Conservation (phyloP, 2,888 invertebrate species). For the Eupithecia tripunctaria region DNA sequence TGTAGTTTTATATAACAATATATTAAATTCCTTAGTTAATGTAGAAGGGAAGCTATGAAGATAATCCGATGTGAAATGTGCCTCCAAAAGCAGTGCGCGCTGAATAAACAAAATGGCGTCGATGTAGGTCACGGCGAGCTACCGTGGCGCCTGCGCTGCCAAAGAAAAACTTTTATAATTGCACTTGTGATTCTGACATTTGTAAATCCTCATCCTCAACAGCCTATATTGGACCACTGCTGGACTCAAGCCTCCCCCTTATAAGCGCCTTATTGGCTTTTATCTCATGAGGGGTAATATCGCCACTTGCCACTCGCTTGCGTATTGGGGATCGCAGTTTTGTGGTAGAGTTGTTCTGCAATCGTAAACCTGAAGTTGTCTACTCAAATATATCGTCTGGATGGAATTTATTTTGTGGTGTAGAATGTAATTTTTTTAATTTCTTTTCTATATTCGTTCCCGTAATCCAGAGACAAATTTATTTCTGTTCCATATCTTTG, state of each 20-base stretch:
- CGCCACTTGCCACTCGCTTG: too few relatives aligned
- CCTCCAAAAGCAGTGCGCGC: slow-evolving; percentile 66
- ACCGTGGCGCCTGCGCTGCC: slow-evolving; percentile 52
- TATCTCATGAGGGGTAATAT: too few relatives aligned
- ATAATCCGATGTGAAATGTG: slow-evolving; percentile 64
- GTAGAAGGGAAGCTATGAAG: slow-evolving; percentile 16
- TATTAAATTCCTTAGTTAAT: not conserved
- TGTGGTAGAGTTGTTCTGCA: too few relatives aligned
- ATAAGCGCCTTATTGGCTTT: too few relatives aligned
- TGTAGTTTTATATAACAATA: too few relatives aligned
- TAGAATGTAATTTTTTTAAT: too few relatives aligned
- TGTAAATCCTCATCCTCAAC: not conserved
- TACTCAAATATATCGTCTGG: not conserved
- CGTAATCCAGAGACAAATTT: not conserved
- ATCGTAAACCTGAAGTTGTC: not conserved
- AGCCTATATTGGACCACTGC: too few relatives aligned
- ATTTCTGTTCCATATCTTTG: not conserved
- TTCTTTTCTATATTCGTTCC: not conserved
- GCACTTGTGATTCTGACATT: slow-evolving; percentile 23
- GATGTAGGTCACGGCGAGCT: slow-evolving; percentile 72
- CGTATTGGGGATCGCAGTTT: not conserved
- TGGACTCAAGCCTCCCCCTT: too few relatives aligned
- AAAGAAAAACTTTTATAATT: slow-evolving; percentile 44
- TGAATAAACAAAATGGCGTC: slow-evolving; percentile 64
- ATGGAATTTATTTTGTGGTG: too few relatives aligned